Evolutionary conservation across 2,888 invertebrate species (phyloP), one percentile per base, ranked within the genome.

Genomic region (Ophonus ardosiacus): DNA sequence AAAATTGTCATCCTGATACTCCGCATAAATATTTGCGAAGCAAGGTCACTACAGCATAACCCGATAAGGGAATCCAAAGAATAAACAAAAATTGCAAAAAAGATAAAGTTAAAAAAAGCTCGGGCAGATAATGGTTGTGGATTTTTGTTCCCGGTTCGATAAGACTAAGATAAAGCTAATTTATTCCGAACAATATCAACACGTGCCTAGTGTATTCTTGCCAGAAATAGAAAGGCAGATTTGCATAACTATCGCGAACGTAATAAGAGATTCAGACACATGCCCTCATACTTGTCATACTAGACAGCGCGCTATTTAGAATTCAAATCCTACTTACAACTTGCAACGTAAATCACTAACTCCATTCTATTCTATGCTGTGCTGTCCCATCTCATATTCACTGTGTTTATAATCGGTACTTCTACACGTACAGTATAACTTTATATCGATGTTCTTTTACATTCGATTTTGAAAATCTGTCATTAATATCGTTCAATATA

Each of bases 141-240:
- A 81, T 81, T 81, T 81, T 71, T 81, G 81, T 81, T 81, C 81
- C 81, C 81, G 68, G 13, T 81, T 81, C 71, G 81, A 81, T 81
- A 81, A 81, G 24, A n/a, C 15, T n/a, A 17, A 21, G 81, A 81
- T 81, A 81, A 81, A 15, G 63, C 18, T 81, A 81, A 81, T 81
- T 81, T 81, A 81, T 81, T 81, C 81, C 8, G 43, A 81, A 63
- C 81, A 38, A 51, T 81, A 81, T 81, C 81, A 81, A 63, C 81
- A 81, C 81, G 81, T 81, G 81, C 63, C 81, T 63, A 43, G 21
- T 51, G 13, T 65, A 51, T 68, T 21, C 43, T 71, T 13, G 61
- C 65, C 63, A 65, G 81, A 81, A 81, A 81, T 81, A 81, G 81
- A 81, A 81, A 81, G 81, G 18, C 38, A 17, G 17, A 81, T 81